Base-by-base conservation (phyloP, 2,797 vertebrate species). In the Acanthurus tractus region DNA sequence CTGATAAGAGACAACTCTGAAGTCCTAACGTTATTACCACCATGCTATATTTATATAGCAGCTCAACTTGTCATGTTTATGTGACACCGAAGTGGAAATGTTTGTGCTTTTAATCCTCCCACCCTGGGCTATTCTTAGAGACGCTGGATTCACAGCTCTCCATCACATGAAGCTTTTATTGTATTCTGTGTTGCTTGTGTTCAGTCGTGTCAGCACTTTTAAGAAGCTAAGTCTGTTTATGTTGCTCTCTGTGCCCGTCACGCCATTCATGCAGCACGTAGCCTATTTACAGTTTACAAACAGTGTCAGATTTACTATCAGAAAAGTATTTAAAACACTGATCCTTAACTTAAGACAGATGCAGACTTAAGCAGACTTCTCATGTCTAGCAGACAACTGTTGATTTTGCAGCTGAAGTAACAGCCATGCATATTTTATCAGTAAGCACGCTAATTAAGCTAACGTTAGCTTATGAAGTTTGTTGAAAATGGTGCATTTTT, bases 1-100 rank as follows among this genome's bases (percentile, higher is more conserved):
- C 76, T 73, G 82, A 86, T 83, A 88, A 82, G 45, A 68, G 57
- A 66, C 84, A 59, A 40, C 18, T 72, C 74, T 38, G 23, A 63
- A 83, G 15, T 74, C 48, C 46, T 68, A 25, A 67, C 49, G 74
- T 85, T 85, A 86, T 85, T 80, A 69, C 70, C 53, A 44, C 71
- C 42, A 20, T 0, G 17, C 59, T 56, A 4, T 46, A 56, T 86
- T 86, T 86, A 86, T 59, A 11, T 64, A 84, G 74, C 58, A 59
- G 76, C 78, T 71, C 63, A 2, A 63, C 63, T 68, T 74, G 57
- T 70, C 63, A 68, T 76, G 55, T 83, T 87, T 62, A 76, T 73
- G 18, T 63, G 81, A 82, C 77, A 83, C 63, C 38, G 79, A 6
- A 82, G 14, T 13, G 18, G 63, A 75, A 83, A 78, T 73, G 59